Conservation (phyloP, 1,140 invertebrate genomes). For the Chrysomallon squamiferum region DNA sequence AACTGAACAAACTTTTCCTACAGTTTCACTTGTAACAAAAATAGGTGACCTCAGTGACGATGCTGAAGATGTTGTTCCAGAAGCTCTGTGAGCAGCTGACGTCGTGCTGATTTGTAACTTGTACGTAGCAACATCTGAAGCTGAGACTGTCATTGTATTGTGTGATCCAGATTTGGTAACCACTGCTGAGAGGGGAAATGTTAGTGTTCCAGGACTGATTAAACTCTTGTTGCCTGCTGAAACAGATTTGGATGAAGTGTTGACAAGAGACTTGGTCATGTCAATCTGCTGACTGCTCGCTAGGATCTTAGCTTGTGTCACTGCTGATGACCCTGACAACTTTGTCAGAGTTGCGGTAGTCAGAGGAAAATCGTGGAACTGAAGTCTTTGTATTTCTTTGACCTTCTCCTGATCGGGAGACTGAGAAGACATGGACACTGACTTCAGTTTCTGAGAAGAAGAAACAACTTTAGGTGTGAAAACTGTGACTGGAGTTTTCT, state of each 20-base stretch:
- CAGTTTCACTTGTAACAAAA: constrained; percentile 1
- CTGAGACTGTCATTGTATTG: not conserved
- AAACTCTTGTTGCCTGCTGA: constrained; percentile 12
- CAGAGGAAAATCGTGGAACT: constrained; percentile 51
- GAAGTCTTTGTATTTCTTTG: constrained; percentile 42
- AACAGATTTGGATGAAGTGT: not conserved
- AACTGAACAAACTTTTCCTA: not conserved
- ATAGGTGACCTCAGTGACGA: not conserved
- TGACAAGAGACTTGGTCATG: not conserved
- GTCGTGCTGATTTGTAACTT: constrained; percentile 1
- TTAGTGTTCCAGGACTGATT: constrained; percentile 4
- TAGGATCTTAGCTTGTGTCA: not conserved
- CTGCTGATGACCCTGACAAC: not conserved
- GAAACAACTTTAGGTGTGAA: not conserved
- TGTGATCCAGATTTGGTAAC: constrained; percentile 7
- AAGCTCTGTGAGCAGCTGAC: not conserved
- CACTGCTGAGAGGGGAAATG: not conserved
- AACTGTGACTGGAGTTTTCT: not conserved
- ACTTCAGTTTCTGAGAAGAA: not conserved
- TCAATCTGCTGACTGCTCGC: not conserved
- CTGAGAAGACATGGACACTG: not conserved
- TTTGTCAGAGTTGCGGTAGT: constrained; percentile 34
- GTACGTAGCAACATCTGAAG: constrained; percentile 1
- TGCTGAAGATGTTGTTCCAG: constrained; percentile 2
- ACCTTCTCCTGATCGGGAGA: constrained; percentile 27